Percentiles rank a stretch among this genome's conserved stretches.
Evolutionary conservation across 2,797 vertebrate species (phyloP).

Genomic region (Pteronotus mesoamericanus): DNA sequence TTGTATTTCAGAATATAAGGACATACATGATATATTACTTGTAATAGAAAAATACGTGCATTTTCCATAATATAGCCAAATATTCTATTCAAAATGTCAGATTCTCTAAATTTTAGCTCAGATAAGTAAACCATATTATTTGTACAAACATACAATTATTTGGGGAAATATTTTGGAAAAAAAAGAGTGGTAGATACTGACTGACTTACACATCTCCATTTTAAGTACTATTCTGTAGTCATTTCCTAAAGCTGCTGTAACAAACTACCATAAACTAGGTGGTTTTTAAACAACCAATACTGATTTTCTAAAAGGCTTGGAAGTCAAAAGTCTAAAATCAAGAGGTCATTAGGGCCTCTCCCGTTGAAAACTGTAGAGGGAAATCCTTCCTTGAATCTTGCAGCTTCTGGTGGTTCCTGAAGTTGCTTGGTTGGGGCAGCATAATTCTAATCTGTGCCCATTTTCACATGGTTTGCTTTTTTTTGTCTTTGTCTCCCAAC

Average conservation of each 20-base stretch:
- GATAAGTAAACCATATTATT: background rate
- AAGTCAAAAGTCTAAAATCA: background rate
- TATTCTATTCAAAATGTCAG: background rate
- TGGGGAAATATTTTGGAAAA: background rate
- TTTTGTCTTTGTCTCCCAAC: background rate
- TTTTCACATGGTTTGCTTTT: background rate
- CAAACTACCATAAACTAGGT: background rate
- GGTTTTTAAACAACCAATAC: background rate
- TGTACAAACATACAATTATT: background rate
- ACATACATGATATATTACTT: background rate
- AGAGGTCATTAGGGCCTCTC: background rate
- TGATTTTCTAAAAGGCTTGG: background rate
- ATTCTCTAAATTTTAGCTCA: background rate
- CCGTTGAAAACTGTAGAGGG: background rate
- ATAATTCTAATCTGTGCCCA: background rate
- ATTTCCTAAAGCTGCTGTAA: background rate
- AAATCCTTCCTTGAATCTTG: background rate
- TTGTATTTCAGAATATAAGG: background rate
- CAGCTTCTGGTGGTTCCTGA: fast-evolving
- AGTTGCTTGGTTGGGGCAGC: fast-evolving
- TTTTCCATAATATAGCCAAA: background rate
- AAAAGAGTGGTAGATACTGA: background rate
- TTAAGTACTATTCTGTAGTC: background rate
- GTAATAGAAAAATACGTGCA: background rate
- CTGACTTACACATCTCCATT: background rate